Conservation (phyloP, 2,888 invertebrate genomes). For the Miltochrista miniata region DNA sequence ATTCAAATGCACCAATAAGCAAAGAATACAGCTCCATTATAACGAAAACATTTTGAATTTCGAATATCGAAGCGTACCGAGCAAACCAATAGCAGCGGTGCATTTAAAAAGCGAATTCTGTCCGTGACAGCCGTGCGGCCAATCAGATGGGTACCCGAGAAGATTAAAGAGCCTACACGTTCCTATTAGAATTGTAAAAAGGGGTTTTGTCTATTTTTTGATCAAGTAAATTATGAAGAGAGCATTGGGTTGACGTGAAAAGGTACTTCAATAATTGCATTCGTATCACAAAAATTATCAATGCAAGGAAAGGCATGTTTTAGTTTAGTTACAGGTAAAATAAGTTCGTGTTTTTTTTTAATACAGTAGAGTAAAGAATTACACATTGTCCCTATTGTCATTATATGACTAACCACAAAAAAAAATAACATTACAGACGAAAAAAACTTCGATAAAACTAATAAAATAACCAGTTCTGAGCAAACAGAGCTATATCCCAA, state of each 20-base stretch:
- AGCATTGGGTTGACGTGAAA: background rate
- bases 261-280: background rate
- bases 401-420: no score
- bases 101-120: constrained; percentile 74
- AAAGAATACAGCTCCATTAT: constrained; percentile 47
- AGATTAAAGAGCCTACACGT: constrained; percentile 66
- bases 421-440: background rate
- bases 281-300: background rate
- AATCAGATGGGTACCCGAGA: constrained; percentile 70
- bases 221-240: constrained; percentile 31
- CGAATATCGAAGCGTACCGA: constrained; percentile 41
- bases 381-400: no score
- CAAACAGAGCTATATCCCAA: background rate
- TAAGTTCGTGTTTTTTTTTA: background rate
- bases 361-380: no score
- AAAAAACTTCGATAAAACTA: background rate
- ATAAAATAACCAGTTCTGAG: background rate
- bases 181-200: constrained; percentile 68
- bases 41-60: constrained; percentile 58
- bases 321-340: background rate
- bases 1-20: constrained; percentile 54
- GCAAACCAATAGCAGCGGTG: constrained; percentile 65
- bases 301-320: no score
- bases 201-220: constrained; percentile 46
- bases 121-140: constrained; percentile 74